phyloP scores from a whole-genome alignment of 2,888 invertebrate species.

The Cyclophora albipunctata region DNA sequence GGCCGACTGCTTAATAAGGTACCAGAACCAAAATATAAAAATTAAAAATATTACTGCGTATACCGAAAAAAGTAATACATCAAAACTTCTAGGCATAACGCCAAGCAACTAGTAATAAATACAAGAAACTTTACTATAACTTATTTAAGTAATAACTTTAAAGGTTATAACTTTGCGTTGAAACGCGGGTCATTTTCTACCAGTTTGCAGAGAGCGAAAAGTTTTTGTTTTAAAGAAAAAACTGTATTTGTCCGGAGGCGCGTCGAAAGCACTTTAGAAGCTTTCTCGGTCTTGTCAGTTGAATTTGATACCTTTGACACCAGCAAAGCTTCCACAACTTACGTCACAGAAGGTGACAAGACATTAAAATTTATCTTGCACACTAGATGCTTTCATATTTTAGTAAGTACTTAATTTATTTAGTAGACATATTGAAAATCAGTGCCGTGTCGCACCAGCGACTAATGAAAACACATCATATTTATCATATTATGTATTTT shows the following conservation, averaged over 20 bases:
- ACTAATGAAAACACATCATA: too few species aligned
- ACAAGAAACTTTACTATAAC: too few species aligned
- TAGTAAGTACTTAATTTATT: background rate
- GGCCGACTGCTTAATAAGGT: too few species aligned
- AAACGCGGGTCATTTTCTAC: conserved; percentile 30
- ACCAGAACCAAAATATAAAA: too few species aligned
- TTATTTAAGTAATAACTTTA: too few species aligned
- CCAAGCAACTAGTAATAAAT: too few species aligned
- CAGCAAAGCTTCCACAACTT: background rate
- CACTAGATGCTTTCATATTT: background rate
- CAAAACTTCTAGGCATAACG: too few species aligned
- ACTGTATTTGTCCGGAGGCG: conserved; percentile 30
- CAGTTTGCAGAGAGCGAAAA: conserved; percentile 29
- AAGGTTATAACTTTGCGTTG: background rate
- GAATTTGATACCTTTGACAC: background rate
- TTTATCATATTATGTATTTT: too few species aligned
- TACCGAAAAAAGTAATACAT: too few species aligned
- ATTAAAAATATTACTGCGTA: too few species aligned
- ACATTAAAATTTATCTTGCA: background rate
- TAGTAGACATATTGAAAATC: background rate
- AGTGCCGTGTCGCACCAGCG: too few species aligned
- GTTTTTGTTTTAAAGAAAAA: conserved; percentile 33
- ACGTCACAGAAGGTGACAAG: background rate
- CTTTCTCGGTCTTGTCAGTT: conserved; percentile 14
- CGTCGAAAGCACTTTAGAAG: conserved; percentile 30